Evolutionary conservation across 1,140 invertebrate genomes (phyloP).

Genomic region (Drosophila aff.): DNA sequence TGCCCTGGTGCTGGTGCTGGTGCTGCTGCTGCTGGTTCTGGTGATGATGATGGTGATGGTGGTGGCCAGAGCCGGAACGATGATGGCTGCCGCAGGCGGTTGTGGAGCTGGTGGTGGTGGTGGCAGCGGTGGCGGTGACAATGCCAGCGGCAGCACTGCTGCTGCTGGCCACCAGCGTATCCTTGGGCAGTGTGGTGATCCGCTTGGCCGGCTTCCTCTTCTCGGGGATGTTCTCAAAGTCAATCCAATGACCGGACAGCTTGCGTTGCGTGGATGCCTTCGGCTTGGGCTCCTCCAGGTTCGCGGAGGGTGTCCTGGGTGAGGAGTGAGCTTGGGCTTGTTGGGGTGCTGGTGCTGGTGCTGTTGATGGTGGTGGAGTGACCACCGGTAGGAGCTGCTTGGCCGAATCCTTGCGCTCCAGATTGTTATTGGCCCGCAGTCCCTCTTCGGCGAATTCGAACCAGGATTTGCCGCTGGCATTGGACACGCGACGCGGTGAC

Average conservation of each 20-base stretch:
- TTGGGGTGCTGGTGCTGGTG: no score
- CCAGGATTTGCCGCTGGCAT: constrained; percentile 87
- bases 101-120: constrained; percentile 53
- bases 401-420: constrained; percentile 78
- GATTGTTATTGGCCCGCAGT: constrained; percentile 79
- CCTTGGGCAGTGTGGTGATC: constrained; percentile 90
- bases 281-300: constrained; percentile 64
- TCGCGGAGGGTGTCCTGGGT: constrained; percentile 74
- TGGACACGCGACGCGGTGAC: constrained; percentile 85
- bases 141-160: constrained; percentile 1
- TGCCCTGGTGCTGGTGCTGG: constrained; percentile 48
- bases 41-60: constrained; percentile 54
- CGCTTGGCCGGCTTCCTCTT: constrained; percentile 91
- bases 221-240: constrained; percentile 94
- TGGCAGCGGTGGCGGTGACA: constrained; percentile 19
- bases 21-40: constrained; percentile 61
- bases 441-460: constrained; percentile 88
- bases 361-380: constrained; percentile 16
- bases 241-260: constrained; percentile 90
- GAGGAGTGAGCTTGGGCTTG: neutral
- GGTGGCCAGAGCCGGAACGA: constrained; percentile 46
- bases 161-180: constrained; percentile 49
- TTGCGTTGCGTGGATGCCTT: constrained; percentile 74
- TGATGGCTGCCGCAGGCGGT: constrained; percentile 62
- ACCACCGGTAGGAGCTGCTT: constrained; percentile 66